phyloP scores from a whole-genome alignment of 2,888 invertebrate species.

The Thumatha senex region DNA sequence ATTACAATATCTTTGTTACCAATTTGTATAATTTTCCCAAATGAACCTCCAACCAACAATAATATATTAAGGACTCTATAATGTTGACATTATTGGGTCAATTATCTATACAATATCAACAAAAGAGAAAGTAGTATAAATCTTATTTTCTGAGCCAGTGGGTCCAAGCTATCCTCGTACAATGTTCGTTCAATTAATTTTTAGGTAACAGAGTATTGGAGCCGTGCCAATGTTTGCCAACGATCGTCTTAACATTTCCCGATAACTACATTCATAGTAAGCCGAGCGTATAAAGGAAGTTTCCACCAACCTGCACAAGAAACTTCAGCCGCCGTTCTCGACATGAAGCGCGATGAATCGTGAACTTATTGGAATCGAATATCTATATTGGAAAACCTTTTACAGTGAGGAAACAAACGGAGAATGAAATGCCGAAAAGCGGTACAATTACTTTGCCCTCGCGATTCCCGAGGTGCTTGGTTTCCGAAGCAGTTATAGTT shows the following conservation, averaged over 20 bases:
- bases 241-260: constrained; percentile 64
- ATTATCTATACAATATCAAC: no score
- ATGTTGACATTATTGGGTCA: background rate
- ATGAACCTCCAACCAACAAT: no score
- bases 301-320: constrained; percentile 59
- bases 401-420: constrained; percentile 40
- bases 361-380: constrained; percentile 63
- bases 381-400: constrained; percentile 47
- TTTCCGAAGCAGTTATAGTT: constrained; percentile 59
- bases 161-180: constrained; percentile 28
- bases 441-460: constrained; percentile 40
- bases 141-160: constrained; percentile 30
- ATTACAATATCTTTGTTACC: no score
- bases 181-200: constrained; percentile 34
- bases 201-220: constrained; percentile 56
- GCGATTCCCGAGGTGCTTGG: constrained; percentile 49
- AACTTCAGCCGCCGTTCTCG: constrained; percentile 42
- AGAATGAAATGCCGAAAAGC: constrained; percentile 48
- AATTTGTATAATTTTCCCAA: no score
- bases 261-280: constrained; percentile 63
- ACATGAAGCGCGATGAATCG: constrained; percentile 57
- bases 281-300: constrained; percentile 59
- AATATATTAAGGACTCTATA: constrained; percentile 1
- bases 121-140: constrained; percentile 25
- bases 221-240: constrained; percentile 61